A percentile compares a stretch with the other conserved stretches of the same genome.
These are phyloP conservation scores for Drosophila sproati DNA, from an alignment of 1,140 invertebrate genomes.

Conservation along the genomic window DNA sequence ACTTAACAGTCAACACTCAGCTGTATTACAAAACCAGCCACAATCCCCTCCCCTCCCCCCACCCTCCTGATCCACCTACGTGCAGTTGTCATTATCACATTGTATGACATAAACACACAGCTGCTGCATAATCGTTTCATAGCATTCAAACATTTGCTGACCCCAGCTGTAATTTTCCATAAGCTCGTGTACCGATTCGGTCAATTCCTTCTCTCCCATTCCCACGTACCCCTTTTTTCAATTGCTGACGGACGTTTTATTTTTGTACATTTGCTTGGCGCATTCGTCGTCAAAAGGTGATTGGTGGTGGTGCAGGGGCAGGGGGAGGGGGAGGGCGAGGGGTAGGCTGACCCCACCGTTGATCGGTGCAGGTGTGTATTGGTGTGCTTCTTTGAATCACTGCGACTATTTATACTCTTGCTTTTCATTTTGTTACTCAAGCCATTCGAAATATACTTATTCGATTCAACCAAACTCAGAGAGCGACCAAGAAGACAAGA, in stretches of 20 bases:
- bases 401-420: slow-evolving; percentile 76
- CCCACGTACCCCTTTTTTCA: background rate
- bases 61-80: background rate
- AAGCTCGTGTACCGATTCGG: slow-evolving; percentile 27
- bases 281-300: slow-evolving; percentile 36
- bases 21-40: background rate
- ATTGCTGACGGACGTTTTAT: slow-evolving; percentile 39
- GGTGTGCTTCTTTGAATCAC: slow-evolving; percentile 59
- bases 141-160: slow-evolving; percentile 35
- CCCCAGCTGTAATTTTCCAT: slow-evolving; percentile 55
- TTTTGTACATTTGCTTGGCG: slow-evolving; percentile 31
- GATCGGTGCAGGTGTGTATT: slow-evolving; percentile 61
- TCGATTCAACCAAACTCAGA: slow-evolving; percentile 51
- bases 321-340: background rate
- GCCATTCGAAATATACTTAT: slow-evolving; percentile 60
- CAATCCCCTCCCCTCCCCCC: background rate
- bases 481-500: slow-evolving; percentile 42
- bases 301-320: too few relatives aligned
- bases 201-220: background rate
- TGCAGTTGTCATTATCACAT: slow-evolving; percentile 41
- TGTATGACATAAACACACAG: slow-evolving; percentile 4
- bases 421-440: slow-evolving; percentile 70
- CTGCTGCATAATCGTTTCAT: slow-evolving; percentile 41
- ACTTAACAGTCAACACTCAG: slow-evolving; percentile 21
- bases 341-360: slow-evolving; percentile 41